Conservation (phyloP, 2,797 vertebrate species). For the Pterois miles region DNA sequence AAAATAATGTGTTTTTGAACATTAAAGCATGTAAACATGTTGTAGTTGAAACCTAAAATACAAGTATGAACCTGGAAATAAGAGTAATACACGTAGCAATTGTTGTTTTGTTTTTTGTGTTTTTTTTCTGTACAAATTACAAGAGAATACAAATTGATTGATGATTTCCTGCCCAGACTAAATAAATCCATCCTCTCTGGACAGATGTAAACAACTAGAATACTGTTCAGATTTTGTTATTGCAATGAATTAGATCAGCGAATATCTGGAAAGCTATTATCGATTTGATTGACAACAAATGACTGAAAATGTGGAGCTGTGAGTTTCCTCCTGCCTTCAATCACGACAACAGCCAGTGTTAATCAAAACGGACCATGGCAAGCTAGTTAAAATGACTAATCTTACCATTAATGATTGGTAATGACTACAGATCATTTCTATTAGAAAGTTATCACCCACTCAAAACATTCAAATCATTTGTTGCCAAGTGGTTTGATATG, state of each 20-base stretch:
- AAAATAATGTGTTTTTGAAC: too few species aligned
- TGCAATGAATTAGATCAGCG: conserved; percentile 10
- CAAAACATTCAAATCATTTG: conserved; percentile 1
- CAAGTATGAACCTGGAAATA: too few species aligned
- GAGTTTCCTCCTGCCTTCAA: conserved; percentile 6
- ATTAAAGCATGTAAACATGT: too few species aligned
- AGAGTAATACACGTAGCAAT: too few species aligned
- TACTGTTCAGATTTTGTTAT: not conserved
- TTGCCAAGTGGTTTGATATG: conserved; percentile 7
- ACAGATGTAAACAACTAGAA: not conserved
- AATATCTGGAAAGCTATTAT: conserved; percentile 5
- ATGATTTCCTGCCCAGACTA: not conserved
- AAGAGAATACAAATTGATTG: not conserved
- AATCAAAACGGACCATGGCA: not conserved
- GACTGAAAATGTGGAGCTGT: conserved; percentile 15
- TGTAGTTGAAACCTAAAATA: too few species aligned
- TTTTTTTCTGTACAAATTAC: not conserved
- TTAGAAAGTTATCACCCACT: not conserved
- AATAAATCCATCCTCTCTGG: not conserved
- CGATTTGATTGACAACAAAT: conserved; percentile 15
- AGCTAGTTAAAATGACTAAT: not conserved
- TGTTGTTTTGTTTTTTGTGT: not conserved
- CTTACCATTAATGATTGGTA: conserved; percentile 10
- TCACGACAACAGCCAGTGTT: not conserved
- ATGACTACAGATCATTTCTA: conserved; percentile 8